Percentiles rank a stretch among this genome's conserved stretches.
These are phyloP conservation scores for Eucriotettix oculatus DNA, from an alignment of 2,888 invertebrate genomes.

Conservation along the genomic window DNA sequence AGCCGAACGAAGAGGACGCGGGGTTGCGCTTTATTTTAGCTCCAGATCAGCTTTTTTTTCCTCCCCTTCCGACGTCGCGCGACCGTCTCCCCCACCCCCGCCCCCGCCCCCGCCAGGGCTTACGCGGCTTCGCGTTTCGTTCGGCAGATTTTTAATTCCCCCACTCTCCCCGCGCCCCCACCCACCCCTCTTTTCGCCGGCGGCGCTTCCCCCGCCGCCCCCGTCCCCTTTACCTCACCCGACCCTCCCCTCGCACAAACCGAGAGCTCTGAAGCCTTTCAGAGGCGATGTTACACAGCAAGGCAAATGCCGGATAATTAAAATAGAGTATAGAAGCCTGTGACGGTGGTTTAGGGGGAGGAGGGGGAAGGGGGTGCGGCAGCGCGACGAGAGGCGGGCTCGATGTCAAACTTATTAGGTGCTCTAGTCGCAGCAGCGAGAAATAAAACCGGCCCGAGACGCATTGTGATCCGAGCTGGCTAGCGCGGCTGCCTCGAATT, in stretches of 20 bases:
- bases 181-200: background rate
- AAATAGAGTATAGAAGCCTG: constrained; percentile 11
- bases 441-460: background rate
- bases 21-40: background rate
- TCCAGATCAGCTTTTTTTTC: background rate
- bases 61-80: background rate
- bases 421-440: background rate
- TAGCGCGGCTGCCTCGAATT: background rate
- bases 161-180: background rate
- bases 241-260: background rate
- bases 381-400: background rate
- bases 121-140: background rate
- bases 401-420: constrained; percentile 10
- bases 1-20: background rate
- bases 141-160: constrained; percentile 1
- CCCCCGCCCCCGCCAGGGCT: background rate
- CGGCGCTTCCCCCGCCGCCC: background rate
- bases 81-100: background rate
- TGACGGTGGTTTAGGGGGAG: constrained; percentile 1
- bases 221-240: background rate
- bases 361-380: background rate
- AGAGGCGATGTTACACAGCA: constrained; percentile 10
- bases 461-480: background rate
- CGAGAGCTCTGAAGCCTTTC: constrained; percentile 1
- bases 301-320: constrained; percentile 14